A percentile compares a stretch with the other conserved stretches of the same genome.
Conservation (phyloP, 2,888 invertebrate genomes). For the Luperina nickerlii region DNA sequence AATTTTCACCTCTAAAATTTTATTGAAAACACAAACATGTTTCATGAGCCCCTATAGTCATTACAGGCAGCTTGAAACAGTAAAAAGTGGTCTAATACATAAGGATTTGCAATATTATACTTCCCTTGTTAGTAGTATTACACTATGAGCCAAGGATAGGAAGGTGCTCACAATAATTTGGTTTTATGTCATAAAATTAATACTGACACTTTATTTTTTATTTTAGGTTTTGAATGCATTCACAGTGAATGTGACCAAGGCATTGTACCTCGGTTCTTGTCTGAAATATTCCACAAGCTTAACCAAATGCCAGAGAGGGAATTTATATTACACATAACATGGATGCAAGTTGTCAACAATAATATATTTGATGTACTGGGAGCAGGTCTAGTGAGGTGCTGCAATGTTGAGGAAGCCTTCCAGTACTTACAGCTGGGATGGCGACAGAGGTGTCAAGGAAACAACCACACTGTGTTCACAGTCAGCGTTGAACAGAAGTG, state of each 20-base stretch:
- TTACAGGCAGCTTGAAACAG: neutral
- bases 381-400: constrained; percentile 89
- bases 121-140: neutral
- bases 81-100: neutral
- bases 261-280: constrained; percentile 92
- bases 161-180: neutral
- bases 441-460: constrained; percentile 89
- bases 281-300: constrained; percentile 93
- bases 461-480: constrained; percentile 93
- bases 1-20: neutral
- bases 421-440: constrained; percentile 93
- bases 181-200: neutral
- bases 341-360: constrained; percentile 93
- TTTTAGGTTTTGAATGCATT: constrained; percentile 88
- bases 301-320: constrained; percentile 92
- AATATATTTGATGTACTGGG: constrained; percentile 91
- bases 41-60: neutral
- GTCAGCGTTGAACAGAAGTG: constrained; percentile 94
- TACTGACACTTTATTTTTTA: neutral
- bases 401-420: constrained; percentile 93
- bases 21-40: neutral
- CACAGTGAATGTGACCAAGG: constrained; percentile 93
- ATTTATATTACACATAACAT: constrained; percentile 92
- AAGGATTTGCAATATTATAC: neutral
- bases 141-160: neutral